phyloP scores from a whole-genome alignment of 2,888 invertebrate species.

The Prosopocoilus inquinatus region DNA sequence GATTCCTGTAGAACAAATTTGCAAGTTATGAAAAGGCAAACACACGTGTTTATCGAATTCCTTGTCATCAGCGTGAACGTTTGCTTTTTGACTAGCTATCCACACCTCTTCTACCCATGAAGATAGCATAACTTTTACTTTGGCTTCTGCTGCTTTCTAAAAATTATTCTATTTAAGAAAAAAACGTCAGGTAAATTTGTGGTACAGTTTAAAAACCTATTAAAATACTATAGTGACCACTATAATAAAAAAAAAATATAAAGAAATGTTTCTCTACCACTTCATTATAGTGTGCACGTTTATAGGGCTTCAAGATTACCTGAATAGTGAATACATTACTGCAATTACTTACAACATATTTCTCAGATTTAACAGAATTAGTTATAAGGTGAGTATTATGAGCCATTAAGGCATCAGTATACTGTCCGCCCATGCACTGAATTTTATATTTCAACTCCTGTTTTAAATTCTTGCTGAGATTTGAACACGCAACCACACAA shows the following conservation, averaged over 20 bases:
- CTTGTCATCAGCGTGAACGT: conserved; percentile 61
- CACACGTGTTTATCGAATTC: conserved; percentile 63
- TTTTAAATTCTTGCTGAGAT: conserved; percentile 49
- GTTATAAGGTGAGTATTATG: conserved; percentile 81
- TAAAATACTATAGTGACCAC: not conserved
- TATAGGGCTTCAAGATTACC: no score
- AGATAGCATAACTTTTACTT: conserved; percentile 71
- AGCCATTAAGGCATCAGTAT: conserved; percentile 60
- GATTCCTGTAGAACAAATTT: conserved; percentile 77
- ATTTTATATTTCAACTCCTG: conserved; percentile 62
- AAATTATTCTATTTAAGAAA: conserved; percentile 22
- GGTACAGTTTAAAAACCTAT: not conserved
- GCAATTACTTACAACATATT: conserved; percentile 66
- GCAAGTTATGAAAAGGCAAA: conserved; percentile 75
- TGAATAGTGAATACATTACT: no score
- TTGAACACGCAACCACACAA: conserved; percentile 65
- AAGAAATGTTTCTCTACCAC: not conserved
- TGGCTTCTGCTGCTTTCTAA: conserved; percentile 67
- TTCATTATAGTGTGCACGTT: no score
- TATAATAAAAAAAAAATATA: conserved; percentile 1
- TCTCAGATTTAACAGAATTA: conserved; percentile 71
- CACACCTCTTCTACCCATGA: conserved; percentile 82
- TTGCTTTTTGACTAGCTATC: conserved; percentile 64
- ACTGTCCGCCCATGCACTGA: conserved; percentile 76
- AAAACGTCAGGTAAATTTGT: not conserved